phyloP scores from a whole-genome alignment of 2,888 invertebrate species.

The Patella pellucida region DNA sequence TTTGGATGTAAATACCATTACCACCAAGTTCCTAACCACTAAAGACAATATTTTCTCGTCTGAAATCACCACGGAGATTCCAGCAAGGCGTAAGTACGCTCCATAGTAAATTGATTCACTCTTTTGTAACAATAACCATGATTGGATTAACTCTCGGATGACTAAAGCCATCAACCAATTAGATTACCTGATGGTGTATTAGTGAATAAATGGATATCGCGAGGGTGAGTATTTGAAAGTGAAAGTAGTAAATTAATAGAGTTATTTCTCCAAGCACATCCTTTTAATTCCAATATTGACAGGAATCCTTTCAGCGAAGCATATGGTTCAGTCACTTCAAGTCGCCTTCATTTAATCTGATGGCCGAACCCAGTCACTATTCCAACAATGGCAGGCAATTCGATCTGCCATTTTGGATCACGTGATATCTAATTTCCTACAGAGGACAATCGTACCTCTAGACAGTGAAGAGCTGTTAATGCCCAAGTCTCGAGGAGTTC shows the following conservation, averaged over 20 bases:
- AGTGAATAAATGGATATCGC: neutral
- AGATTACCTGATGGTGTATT: neutral
- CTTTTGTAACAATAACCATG: neutral
- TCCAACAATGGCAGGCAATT: too few relatives aligned
- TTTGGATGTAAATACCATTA: too few relatives aligned
- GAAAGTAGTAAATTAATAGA: constrained; percentile 7
- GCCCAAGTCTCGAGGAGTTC: constrained; percentile 6
- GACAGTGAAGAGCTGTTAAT: constrained; percentile 1
- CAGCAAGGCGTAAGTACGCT: too few relatives aligned
- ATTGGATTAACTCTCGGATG: constrained; percentile 6
- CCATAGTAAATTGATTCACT: constrained; percentile 2
- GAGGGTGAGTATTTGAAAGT: neutral
- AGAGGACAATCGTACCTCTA: neutral
- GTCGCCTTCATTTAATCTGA: too few relatives aligned
- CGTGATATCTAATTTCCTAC: constrained; percentile 9
- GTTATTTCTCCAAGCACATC: neutral
- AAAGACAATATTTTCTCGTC: too few relatives aligned
- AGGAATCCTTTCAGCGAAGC: too few relatives aligned
- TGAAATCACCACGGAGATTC: too few relatives aligned
- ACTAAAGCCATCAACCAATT: constrained; percentile 6
- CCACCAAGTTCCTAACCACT: too few relatives aligned
- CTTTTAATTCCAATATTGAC: too few relatives aligned
- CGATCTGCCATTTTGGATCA: neutral
- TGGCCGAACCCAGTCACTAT: too few relatives aligned
- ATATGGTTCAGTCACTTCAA: too few relatives aligned